Evolutionary conservation across 2,888 invertebrate genomes (phyloP).

Genomic region (Cecidostiba fungosa): DNA sequence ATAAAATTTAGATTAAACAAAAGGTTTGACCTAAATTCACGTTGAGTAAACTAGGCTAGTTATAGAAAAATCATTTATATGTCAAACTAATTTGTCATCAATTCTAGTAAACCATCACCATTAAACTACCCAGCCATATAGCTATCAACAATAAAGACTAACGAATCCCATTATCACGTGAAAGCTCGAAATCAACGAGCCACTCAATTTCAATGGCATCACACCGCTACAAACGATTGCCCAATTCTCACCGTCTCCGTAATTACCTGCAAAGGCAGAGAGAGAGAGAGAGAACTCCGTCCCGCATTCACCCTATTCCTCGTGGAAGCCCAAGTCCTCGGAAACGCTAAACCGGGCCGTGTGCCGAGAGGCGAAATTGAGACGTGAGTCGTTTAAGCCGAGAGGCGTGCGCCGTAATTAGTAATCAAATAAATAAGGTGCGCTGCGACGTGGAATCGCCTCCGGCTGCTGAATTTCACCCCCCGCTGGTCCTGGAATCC

Average conservation of each 20-base stretch:
- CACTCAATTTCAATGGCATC: conserved; percentile 2
- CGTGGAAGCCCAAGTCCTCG: neutral
- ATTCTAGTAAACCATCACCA: neutral
- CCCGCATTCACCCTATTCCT: neutral
- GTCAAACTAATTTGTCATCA: neutral
- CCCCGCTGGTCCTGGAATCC: neutral
- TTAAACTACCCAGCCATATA: neutral
- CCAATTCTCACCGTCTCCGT: conserved; percentile 9
- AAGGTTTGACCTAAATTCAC: too few species aligned
- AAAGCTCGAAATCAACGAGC: neutral
- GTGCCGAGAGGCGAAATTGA: neutral
- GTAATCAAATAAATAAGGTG: conserved; percentile 11
- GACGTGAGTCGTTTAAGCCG: conserved; percentile 6
- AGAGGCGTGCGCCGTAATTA: neutral
- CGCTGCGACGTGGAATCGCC: neutral
- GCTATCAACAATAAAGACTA: neutral
- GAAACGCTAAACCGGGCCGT: neutral
- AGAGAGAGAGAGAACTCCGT: neutral
- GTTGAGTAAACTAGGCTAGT: too few species aligned
- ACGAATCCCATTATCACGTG: neutral
- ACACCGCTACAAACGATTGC: conserved; percentile 15
- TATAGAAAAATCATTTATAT: too few species aligned
- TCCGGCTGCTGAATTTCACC: neutral
- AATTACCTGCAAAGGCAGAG: neutral
- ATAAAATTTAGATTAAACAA: too few species aligned